Conservation (phyloP, 1,140 invertebrate species). For the Coboldia fuscipes region DNA sequence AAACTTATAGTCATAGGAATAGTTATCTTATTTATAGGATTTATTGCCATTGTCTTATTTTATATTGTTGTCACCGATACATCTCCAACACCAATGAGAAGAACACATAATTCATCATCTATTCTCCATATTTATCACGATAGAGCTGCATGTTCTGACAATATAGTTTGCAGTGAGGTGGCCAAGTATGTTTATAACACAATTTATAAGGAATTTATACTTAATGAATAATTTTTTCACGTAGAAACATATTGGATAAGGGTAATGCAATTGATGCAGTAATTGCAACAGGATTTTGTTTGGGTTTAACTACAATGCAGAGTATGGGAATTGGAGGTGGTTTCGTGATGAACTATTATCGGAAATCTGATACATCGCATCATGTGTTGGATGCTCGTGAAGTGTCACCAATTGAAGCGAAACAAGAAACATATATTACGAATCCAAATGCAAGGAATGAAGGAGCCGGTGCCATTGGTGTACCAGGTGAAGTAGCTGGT, state of each 20-base stretch:
- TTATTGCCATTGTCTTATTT: no score
- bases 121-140: no score
- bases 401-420: constrained; percentile 44
- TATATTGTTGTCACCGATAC: no score
- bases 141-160: no score
- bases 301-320: constrained; percentile 63
- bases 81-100: no score
- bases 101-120: no score
- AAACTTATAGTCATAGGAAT: no score
- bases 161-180: no score
- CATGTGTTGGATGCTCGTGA: constrained; percentile 61
- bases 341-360: constrained; percentile 66
- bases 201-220: no score
- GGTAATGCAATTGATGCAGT: constrained; percentile 78
- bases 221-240: no score
- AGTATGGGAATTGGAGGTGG: constrained; percentile 80
- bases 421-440: constrained; percentile 42
- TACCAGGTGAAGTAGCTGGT: constrained; percentile 80
- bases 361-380: constrained; percentile 32
- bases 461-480: constrained; percentile 56
- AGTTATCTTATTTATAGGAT: no score
- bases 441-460: constrained; percentile 17
- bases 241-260: constrained; percentile 42
- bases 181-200: no score
- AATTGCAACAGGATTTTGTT: constrained; percentile 65